Evolutionary conservation across 1,140 invertebrate genomes (phyloP).

Genomic region (Trachelipus rathkii): DNA sequence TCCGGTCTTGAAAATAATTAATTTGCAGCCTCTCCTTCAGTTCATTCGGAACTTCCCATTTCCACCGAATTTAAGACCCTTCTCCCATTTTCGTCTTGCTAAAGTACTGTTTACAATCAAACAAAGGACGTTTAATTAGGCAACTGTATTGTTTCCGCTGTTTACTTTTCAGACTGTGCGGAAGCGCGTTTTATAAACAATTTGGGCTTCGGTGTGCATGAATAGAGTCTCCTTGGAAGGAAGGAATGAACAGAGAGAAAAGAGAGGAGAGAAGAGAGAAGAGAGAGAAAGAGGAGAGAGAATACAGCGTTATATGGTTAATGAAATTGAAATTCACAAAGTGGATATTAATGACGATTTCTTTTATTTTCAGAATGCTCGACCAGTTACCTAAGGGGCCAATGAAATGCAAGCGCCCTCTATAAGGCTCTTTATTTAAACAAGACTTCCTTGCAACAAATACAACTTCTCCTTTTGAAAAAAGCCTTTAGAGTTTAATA

Average conservation of each 20-base stretch:
- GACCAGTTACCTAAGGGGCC: background rate
- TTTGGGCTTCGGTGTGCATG: conserved; percentile 7
- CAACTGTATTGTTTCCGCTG: conserved; percentile 11
- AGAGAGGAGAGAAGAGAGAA: background rate
- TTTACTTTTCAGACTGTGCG: conserved; percentile 9
- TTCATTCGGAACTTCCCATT: background rate
- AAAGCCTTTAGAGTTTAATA: too few relatives aligned
- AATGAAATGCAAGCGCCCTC: background rate
- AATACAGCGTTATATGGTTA: background rate
- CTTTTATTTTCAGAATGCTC: too few relatives aligned
- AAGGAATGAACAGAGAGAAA: background rate
- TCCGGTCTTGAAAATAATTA: conserved; percentile 2
- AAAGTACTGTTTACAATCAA: conserved; percentile 7
- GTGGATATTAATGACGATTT: conserved; percentile 2
- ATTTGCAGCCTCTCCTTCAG: background rate
- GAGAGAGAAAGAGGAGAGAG: background rate
- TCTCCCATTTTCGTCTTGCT: background rate
- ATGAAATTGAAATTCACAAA: conserved; percentile 6
- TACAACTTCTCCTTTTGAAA: too few relatives aligned
- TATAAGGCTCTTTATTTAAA: too few relatives aligned
- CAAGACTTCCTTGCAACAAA: too few relatives aligned
- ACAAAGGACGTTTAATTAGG: conserved; percentile 5
- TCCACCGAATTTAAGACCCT: conserved; percentile 1
- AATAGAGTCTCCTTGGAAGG: background rate
- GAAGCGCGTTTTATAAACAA: conserved; percentile 8